phyloP scores from a whole-genome alignment of 2,113 vertebrate genomes.

The Saguinus imperator region DNA sequence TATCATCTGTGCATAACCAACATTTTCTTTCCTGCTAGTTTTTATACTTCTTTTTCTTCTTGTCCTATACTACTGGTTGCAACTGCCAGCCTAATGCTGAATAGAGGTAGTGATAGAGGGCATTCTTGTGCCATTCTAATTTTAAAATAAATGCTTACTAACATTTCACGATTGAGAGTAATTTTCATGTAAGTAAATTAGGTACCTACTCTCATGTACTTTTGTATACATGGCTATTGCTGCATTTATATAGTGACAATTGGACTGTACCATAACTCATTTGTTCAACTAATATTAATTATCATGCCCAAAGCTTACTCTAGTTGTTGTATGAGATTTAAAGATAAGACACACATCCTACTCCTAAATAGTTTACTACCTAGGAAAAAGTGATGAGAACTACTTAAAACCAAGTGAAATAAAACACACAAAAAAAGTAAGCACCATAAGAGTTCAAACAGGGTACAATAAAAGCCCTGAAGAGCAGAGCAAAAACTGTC shows the following conservation, averaged over 20 bases:
- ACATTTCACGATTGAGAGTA: neutral
- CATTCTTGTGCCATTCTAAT: neutral
- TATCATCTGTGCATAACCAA: neutral
- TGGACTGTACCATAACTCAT: neutral
- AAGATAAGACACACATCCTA: neutral
- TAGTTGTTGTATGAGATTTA: neutral
- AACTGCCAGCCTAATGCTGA: neutral
- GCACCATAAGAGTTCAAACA: neutral
- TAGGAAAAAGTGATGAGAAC: neutral
- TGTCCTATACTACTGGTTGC: neutral
- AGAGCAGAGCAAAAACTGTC: neutral
- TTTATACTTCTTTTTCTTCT: neutral
- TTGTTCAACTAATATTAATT: neutral
- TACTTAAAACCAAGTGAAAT: neutral
- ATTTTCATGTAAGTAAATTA: neutral
- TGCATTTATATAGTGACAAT: neutral
- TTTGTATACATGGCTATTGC: neutral
- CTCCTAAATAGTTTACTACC: neutral
- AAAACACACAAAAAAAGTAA: neutral
- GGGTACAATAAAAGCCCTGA: neutral
- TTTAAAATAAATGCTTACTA: slow-evolving; percentile 6
- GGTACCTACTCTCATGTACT: neutral
- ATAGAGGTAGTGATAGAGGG: neutral
- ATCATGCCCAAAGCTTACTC: neutral
- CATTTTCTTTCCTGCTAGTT: neutral